These are phyloP conservation scores for Agrochola litura DNA, from an alignment of 2,888 invertebrate genomes.

Conservation along the genomic window DNA sequence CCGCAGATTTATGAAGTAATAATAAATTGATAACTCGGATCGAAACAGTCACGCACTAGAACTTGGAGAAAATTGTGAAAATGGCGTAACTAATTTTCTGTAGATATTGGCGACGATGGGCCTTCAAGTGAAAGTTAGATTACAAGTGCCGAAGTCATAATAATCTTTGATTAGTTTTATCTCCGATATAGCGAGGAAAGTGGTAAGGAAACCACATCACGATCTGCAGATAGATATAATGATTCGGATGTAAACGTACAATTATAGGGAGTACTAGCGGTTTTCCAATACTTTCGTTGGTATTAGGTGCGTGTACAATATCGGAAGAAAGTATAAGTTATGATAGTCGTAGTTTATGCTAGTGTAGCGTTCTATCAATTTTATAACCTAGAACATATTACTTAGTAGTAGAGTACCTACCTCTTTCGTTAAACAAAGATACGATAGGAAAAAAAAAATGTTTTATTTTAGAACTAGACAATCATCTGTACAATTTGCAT, in stretches of 20 bases:
- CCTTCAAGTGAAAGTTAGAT: conserved; percentile 72
- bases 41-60: conserved; percentile 79
- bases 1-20: conserved; percentile 62
- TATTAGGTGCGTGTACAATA: conserved; percentile 25
- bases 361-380: background rate
- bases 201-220: conserved; percentile 65
- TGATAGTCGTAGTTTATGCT: background rate
- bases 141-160: conserved; percentile 62
- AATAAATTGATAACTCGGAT: conserved; percentile 70
- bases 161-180: conserved; percentile 66
- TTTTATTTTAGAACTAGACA: background rate
- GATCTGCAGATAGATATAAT: conserved; percentile 36
- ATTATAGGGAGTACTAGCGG: conserved; percentile 29
- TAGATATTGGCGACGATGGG: conserved; percentile 66
- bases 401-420: background rate
- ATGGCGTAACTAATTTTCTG: conserved; percentile 80
- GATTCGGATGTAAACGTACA: conserved; percentile 41
- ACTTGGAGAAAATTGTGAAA: conserved; percentile 82
- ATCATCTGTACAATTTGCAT: background rate
- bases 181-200: conserved; percentile 62
- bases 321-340: conserved; percentile 47
- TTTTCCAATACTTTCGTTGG: conserved; percentile 47
- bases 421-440: background rate
- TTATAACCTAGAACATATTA: background rate
- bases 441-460: background rate